A percentile compares a stretch with the other conserved stretches of the same genome.
Evolutionary conservation across 2,113 vertebrate species (phyloP).

Genomic region (Rhea americana): DNA sequence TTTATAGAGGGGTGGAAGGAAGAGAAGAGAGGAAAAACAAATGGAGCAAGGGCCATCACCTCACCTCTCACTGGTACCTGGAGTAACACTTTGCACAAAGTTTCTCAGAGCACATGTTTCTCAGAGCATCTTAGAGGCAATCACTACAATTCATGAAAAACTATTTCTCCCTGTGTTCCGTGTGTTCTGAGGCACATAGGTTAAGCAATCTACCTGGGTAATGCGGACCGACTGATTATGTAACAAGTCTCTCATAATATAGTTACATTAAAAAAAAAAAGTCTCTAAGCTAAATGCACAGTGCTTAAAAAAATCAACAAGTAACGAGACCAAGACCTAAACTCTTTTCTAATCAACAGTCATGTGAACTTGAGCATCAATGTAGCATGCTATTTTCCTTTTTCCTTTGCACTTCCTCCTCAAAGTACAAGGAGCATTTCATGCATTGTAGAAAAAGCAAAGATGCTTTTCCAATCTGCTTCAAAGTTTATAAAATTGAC

Average conservation of each 20-base stretch:
- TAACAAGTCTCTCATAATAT: background rate
- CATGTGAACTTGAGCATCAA: rapidly evolving
- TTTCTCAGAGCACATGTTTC: background rate
- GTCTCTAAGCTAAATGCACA: background rate
- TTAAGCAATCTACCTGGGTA: background rate
- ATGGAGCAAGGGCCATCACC: rapidly evolving
- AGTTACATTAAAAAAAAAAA: rapidly evolving
- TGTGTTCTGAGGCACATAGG: background rate
- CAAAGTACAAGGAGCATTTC: background rate
- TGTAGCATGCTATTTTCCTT: background rate
- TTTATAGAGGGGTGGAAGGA: background rate
- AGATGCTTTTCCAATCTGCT: background rate
- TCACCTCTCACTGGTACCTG: background rate
- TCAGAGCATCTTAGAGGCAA: background rate
- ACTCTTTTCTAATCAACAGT: background rate
- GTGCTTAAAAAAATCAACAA: background rate
- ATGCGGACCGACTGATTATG: rapidly evolving
- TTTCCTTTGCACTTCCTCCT: background rate
- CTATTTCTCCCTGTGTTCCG: background rate
- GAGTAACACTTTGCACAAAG: background rate
- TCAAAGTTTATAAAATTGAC: background rate
- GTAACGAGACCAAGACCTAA: background rate
- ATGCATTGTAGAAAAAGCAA: background rate
- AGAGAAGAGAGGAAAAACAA: background rate
- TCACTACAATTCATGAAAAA: background rate